Evolutionary conservation across 2,113 vertebrate species (phyloP), one percentile per base, ranked within the genome.

Genomic region (Podiceps cristatus): DNA sequence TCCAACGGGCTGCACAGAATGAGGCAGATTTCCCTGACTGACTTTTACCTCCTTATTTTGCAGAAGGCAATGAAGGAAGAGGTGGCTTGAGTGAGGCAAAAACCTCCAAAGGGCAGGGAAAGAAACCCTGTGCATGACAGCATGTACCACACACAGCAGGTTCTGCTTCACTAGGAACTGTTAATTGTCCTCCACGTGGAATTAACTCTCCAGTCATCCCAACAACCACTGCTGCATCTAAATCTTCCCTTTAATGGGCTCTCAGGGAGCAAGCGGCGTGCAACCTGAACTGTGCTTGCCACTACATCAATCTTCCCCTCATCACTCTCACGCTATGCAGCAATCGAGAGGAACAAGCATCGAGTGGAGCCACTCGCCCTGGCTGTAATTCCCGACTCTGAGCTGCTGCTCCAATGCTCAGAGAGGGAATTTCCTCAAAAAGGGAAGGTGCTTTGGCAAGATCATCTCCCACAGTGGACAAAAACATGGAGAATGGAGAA

Each of bases 161-260:
- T 60, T 78, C 83, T 49, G 66, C 83, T 90, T 96, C 91, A 10
- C 76, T 35, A 18, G 81, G 73, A 95, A 50, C 76, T 87, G 95
- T 56, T 97, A 97, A 96, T 97, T 96, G 93, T 73, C 77, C 80
- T 92, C 93, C 80, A 49, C 0, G 6, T 95, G 86, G 89, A 94
- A 63, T 95, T 91, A 94, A 75, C 73, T 91, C 72, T 76, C 62
- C 62, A 86, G 72, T 93, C 77, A 83, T 56, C 64, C 58, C 78
- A 92, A 52, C 76, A 66, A 29, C 88, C 40, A 33, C 55, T 3
- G 18, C 53, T 94, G 69, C 49, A 91, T 74, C 72, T 94, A 88
- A 88, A 94, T 87, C 86, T 96, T 74, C 62, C 37, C 53, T 86
- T 66, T 96, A 84, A 81, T 86, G 55, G 76, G 86, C 50, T 93